Evolutionary conservation across 2,888 invertebrate genomes (phyloP).

Genomic region (Metallyticus violacea): DNA sequence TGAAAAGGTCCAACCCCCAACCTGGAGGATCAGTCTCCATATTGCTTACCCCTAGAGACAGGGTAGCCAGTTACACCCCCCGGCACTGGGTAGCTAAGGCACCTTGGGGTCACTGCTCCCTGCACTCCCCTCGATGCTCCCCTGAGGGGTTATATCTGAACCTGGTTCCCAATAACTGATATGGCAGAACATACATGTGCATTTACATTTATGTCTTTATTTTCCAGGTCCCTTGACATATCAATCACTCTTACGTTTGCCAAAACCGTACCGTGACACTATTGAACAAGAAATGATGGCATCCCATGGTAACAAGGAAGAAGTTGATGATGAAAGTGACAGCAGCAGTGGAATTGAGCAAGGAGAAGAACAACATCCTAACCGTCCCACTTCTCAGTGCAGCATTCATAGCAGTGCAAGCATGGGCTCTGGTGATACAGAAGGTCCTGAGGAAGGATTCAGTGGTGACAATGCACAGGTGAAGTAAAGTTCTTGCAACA

Average conservation of each 20-base stretch:
- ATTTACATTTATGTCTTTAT: not conserved
- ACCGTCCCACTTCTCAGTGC: slow-evolving; percentile 21
- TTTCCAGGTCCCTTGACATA: slow-evolving; percentile 66
- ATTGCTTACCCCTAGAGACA: no score
- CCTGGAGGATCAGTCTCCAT: no score
- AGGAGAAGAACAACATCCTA: slow-evolving; percentile 35
- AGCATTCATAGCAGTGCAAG: slow-evolving; percentile 31
- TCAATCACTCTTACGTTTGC: slow-evolving; percentile 77
- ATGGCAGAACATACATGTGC: no score
- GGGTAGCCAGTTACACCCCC: no score
- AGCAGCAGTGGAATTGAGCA: slow-evolving; percentile 50
- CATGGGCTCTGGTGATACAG: slow-evolving; percentile 56
- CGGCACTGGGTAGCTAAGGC: no score
- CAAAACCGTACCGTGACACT: slow-evolving; percentile 71
- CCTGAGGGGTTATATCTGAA: no score
- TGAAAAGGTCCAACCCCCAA: no score
- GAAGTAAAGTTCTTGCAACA: not conserved
- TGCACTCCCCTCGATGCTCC: no score
- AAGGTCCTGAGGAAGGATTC: slow-evolving; percentile 66
- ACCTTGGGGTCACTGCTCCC: no score
- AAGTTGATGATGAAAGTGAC: slow-evolving; percentile 56
- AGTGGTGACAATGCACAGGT: slow-evolving; percentile 26
- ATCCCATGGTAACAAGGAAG: slow-evolving; percentile 62
- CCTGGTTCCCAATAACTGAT: no score
- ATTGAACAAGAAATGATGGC: slow-evolving; percentile 36